Evolutionary conservation across 2,113 vertebrate genomes (phyloP), one percentile per base, ranked within the genome.

Genomic region (Tor tambroides): DNA sequence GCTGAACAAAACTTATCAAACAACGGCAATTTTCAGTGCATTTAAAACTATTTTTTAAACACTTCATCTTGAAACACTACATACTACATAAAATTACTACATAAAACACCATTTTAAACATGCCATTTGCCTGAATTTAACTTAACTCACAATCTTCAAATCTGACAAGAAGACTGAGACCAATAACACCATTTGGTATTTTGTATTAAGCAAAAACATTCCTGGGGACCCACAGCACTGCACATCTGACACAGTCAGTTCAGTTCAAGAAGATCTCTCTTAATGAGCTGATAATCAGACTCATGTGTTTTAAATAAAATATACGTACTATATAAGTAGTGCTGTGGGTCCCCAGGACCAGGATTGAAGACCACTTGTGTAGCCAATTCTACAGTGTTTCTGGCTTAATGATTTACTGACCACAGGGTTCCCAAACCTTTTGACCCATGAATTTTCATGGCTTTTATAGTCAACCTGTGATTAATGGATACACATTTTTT

Each of bases 351-450:
- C 21, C 35, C 9, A 23, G 21, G 19, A 19, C 30, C 0, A 69
- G 30, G 17, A 23, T 11, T n/a, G 21, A 46, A 46, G 43, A 17
- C n/a, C 38, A 76, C 23, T 0, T 23, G n/a, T 17, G 6, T 8
- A 28, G 23, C 38, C 14, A 4, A 75, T 46, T 46, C 41, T 46
- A 46, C 72, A 43, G 23, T 26, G 5, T 46, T 41, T 43, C 41
- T 46, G 41, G 23, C 41, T 76, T 76, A 14, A 76, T 41, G 69
- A 12, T 56, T 61, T 14, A 54, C 51, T 7, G 49, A 80, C 23
- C 30, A 80, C 54, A 80, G 12, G 23, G 23, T 80, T 61, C 54
- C 6, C 78, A 80, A 23, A n/a, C 51, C 21, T 80, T 75, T 76
- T 76, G 41, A 46, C 38, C 5, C 21, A 72, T 72, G 4, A 23